A percentile compares a stretch with the other conserved stretches of the same genome.
phyloP scores from a whole-genome alignment of 2,113 vertebrate species.

The Microcebus jonahi region DNA sequence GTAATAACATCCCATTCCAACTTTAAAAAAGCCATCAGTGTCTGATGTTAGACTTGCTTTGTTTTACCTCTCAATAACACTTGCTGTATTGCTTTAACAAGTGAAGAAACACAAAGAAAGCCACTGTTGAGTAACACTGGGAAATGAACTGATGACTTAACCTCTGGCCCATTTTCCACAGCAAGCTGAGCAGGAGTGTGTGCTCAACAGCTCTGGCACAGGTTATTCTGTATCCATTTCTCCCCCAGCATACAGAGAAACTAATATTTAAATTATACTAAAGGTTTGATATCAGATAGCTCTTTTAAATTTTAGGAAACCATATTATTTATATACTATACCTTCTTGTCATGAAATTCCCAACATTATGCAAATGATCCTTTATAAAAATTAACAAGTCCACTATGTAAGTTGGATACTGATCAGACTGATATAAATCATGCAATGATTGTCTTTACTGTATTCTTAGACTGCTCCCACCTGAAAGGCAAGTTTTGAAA shows the following conservation, averaged over 20 bases:
- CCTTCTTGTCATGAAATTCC: conserved; percentile 41
- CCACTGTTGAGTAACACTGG: conserved; percentile 69
- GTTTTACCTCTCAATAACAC: conserved; percentile 77
- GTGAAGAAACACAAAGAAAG: conserved; percentile 69
- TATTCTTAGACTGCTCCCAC: neutral
- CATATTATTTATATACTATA: neutral
- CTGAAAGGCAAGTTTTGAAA: conserved; percentile 31
- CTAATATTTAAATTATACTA: conserved; percentile 17
- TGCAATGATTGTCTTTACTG: neutral
- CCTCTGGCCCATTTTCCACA: conserved; percentile 65
- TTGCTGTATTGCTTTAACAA: conserved; percentile 69
- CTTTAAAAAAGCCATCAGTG: conserved; percentile 66
- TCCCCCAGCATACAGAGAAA: neutral
- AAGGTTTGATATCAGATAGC: neutral
- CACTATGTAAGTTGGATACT: neutral
- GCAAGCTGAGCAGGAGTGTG: neutral
- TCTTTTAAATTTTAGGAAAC: conserved; percentile 41
- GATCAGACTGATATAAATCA: conserved; percentile 6
- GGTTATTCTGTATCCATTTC: neutral
- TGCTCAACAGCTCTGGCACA: neutral
- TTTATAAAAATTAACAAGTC: conserved; percentile 39
- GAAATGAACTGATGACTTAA: conserved; percentile 79
- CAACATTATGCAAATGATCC: neutral
- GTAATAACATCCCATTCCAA: conserved; percentile 62
- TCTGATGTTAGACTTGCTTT: conserved; percentile 74